A percentile compares a stretch with the other conserved stretches of the same genome.
phyloP scores from a whole-genome alignment of 2,797 vertebrate species.

The Bryconaethiops microstoma region DNA sequence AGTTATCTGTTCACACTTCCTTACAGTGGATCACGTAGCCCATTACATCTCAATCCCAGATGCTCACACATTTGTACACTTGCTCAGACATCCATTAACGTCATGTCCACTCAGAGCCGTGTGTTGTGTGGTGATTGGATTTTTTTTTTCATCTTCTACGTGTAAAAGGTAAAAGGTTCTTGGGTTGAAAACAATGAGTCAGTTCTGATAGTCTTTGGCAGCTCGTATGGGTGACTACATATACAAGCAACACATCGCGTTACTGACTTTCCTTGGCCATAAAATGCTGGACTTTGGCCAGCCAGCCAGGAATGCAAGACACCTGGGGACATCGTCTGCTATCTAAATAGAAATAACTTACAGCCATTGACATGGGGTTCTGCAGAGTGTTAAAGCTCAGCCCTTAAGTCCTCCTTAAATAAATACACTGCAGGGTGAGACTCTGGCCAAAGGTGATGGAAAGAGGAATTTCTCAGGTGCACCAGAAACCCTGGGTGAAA shows the following conservation, averaged over 20 bases:
- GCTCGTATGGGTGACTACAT: not conserved
- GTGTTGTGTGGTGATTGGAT: not conserved
- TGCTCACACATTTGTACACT: slow-evolving; percentile 7
- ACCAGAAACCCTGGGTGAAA: slow-evolving; percentile 25
- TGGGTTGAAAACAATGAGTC: not conserved
- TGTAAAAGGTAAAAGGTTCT: not conserved
- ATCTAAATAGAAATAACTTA: slow-evolving; percentile 55
- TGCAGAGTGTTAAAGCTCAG: slow-evolving; percentile 49
- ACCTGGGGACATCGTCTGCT: slow-evolving; percentile 39
- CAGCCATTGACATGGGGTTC: slow-evolving; percentile 44
- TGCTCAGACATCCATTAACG: slow-evolving; percentile 1
- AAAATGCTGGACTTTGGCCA: slow-evolving; percentile 33
- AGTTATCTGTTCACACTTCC: slow-evolving; percentile 32
- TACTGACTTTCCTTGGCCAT: slow-evolving; percentile 23
- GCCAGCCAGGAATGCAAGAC: slow-evolving; percentile 39
- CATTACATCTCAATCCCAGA: slow-evolving; percentile 3
- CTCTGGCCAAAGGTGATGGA: slow-evolving; percentile 31
- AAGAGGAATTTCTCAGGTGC: slow-evolving; percentile 28
- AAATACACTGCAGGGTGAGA: slow-evolving; percentile 43
- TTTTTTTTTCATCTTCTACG: not conserved
- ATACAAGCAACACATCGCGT: slow-evolving; percentile 13
- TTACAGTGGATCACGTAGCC: not conserved
- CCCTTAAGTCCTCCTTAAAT: slow-evolving; percentile 53
- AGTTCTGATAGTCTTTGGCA: not conserved
- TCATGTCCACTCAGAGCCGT: slow-evolving; percentile 3